phyloP scores from a whole-genome alignment of 2,113 vertebrate genomes.

The Gila orcuttii region DNA sequence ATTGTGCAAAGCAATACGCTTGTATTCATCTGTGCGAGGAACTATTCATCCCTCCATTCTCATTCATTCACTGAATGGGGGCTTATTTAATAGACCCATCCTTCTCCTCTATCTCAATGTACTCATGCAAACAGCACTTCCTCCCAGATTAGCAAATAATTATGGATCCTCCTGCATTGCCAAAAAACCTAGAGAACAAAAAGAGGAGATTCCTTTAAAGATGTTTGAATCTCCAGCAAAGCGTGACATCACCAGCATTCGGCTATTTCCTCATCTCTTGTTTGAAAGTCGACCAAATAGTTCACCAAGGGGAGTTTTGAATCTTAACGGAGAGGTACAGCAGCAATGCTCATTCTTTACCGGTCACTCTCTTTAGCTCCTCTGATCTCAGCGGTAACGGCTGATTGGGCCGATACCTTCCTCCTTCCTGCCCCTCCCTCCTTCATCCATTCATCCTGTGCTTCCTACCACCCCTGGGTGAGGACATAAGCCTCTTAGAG shows the following conservation, averaged over 20 bases:
- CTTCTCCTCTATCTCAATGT: slow-evolving; percentile 25
- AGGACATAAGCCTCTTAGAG: slow-evolving; percentile 73
- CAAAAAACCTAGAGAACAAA: slow-evolving; percentile 24
- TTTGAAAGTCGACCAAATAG: slow-evolving; percentile 36
- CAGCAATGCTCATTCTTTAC: background rate
- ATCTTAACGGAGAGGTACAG: background rate
- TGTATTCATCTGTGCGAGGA: slow-evolving; percentile 48
- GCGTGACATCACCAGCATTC: slow-evolving; percentile 8
- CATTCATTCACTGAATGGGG: slow-evolving; percentile 41
- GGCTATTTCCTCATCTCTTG: slow-evolving; percentile 16
- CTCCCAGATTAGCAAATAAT: slow-evolving; percentile 36
- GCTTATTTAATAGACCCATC: slow-evolving; percentile 52
- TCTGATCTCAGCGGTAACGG: slow-evolving; percentile 51
- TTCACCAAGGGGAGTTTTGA: slow-evolving; percentile 5
- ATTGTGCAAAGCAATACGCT: slow-evolving; percentile 46
- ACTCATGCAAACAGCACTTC: slow-evolving; percentile 43
- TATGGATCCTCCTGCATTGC: background rate
- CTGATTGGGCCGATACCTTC: slow-evolving; percentile 44
- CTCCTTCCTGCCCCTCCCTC: slow-evolving; percentile 58
- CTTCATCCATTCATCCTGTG: slow-evolving; percentile 50
- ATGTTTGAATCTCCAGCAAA: slow-evolving; percentile 24
- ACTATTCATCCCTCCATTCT: slow-evolving; percentile 45
- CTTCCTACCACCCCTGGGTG: slow-evolving; percentile 62
- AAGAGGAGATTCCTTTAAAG: slow-evolving; percentile 26
- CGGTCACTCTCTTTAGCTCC: slow-evolving; percentile 15